Conservation (phyloP, 2,797 vertebrate species). For the Sebastes hubbsi region DNA sequence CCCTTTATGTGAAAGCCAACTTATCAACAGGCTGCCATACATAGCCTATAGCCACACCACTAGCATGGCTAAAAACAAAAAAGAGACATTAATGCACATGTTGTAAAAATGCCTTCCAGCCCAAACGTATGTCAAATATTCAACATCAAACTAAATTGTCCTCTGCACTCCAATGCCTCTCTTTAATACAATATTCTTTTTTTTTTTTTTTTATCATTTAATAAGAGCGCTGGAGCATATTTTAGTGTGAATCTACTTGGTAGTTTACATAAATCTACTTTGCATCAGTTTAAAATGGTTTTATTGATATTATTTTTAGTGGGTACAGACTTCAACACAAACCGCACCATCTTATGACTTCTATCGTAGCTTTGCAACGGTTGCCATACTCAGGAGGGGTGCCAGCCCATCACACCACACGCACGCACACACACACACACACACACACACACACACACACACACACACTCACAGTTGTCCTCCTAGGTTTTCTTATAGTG, state of each 20-base stretch:
- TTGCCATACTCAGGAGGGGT: slow-evolving; percentile 3
- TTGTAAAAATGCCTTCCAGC: neutral
- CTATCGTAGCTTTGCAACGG: slow-evolving; percentile 47
- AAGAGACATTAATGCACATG: neutral
- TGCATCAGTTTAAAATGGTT: neutral
- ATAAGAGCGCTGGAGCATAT: neutral
- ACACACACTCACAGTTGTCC: neutral
- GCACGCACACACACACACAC: neutral
- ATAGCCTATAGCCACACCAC: neutral
- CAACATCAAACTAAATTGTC: neutral
- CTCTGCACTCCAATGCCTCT: neutral
- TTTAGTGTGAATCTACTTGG: neutral
- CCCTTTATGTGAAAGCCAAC: too few species aligned
- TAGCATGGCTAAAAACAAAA: neutral
- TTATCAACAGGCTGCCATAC: too few species aligned
- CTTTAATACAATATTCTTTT: neutral
- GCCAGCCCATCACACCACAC: neutral
- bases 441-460: neutral
- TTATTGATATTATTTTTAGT: neutral
- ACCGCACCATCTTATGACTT: neutral
- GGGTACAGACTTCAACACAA: neutral
- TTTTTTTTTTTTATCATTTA: neutral
- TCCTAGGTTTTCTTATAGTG: neutral
- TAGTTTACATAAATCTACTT: neutral
- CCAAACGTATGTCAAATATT: neutral